Conservation (phyloP, 2,113 vertebrate species). For the Pluvianellus socialis region DNA sequence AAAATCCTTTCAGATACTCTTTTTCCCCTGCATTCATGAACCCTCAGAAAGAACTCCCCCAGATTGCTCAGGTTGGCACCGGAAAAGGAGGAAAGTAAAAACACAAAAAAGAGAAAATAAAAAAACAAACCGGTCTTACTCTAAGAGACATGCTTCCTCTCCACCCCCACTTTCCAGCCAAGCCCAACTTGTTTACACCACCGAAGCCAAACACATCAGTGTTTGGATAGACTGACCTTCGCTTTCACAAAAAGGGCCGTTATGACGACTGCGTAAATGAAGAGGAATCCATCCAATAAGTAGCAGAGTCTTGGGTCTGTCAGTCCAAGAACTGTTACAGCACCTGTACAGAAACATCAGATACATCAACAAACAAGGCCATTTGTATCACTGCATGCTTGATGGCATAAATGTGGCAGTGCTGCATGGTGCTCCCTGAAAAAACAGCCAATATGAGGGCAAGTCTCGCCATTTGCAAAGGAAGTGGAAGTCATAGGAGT, state of each 20-base stretch:
- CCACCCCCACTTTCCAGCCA: neutral
- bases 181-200: neutral
- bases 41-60: neutral
- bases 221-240: conserved; percentile 76
- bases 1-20: neutral
- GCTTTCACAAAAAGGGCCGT: conserved; percentile 85
- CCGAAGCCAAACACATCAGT: neutral
- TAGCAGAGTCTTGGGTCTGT: conserved; percentile 86
- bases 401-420: neutral
- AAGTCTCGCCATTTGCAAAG: neutral
- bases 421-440: neutral
- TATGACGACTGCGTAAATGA: conserved; percentile 84
- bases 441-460: neutral
- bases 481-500: neutral
- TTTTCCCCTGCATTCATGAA: neutral
- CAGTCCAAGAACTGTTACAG: conserved; percentile 57
- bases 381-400: neutral
- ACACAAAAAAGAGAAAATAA: neutral
- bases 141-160: neutral
- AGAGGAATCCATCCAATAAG: conserved; percentile 86
- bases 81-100: neutral
- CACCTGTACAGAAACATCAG: conserved; percentile 11
- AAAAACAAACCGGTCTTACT: neutral
- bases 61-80: neutral
- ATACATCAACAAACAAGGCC: neutral